Base-by-base conservation (phyloP, 2,113 vertebrate genomes). In the Ascaphus truei region DNA sequence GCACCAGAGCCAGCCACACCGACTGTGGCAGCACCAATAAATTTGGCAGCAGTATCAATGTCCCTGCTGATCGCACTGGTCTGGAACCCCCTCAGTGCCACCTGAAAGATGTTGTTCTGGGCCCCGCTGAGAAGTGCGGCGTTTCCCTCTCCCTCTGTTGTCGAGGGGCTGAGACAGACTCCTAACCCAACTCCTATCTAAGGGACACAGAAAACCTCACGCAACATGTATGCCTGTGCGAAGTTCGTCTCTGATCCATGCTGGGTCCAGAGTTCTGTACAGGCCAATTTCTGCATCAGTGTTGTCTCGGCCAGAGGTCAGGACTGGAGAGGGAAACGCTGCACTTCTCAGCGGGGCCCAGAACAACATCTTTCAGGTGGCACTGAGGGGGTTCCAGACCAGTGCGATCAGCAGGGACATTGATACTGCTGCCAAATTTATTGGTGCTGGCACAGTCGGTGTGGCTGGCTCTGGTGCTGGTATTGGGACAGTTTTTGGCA, bases 391-490 rank as follows among this genome's bases (percentile, higher is more conserved):
- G 80, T 94, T 99, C 86, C 97, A 98, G 88, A 99, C 96, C 79
- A 98, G 94, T 74, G 95, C 92, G 37, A 67, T 98, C 86, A 98
- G 91, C 91, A 90, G 93, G 82, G 96, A 99, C 88, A 94, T 99
- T 77, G 97, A 99, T 81, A 98, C 97, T 50, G 97, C 97, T 69
- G 97, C 97, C 79, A 99, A 98, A 88, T 99, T 99, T 76, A 99
- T 98, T 75, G 97, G 96, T 76, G 97, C 97, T 61, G 97, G 97
- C 79, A 99, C 96, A 75, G 97, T 99, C 55, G 97, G 97, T 79
- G 97, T 99, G 76, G 97, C 97, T 78, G 96, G 96, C 84, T 99
- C 97, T 77, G 97, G 97, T 84, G 96, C 97, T 87, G 96, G 96
- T 80, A 99, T 99, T 74, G 96, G 97, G 81, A 99, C 97, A 1